Percentiles rank a stretch among this genome's conserved stretches.
Conservation (phyloP, 2,888 invertebrate species). For the Syrphus vitripennis region DNA sequence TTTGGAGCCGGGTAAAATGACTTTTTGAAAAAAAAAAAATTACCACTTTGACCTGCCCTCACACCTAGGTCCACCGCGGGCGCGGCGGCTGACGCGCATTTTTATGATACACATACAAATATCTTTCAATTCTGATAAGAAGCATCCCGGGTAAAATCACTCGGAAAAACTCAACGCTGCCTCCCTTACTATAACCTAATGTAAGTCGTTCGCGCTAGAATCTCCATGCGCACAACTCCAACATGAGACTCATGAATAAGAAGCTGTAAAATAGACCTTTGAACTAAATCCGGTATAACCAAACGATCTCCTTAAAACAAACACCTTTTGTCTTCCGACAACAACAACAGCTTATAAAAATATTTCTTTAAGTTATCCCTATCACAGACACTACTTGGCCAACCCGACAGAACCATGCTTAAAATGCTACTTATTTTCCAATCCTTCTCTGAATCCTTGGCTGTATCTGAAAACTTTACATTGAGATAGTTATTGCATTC, state of each 20-base stretch:
- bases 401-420: neutral
- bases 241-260: constrained; percentile 16
- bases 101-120: too few species aligned
- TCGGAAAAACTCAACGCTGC: too few species aligned
- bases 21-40: too few species aligned
- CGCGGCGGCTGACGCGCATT: too few species aligned
- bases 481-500: neutral
- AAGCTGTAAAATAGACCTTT: neutral
- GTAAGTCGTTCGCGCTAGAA: neutral
- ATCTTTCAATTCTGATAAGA: too few species aligned
- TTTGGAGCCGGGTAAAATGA: too few species aligned
- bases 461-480: neutral
- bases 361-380: neutral
- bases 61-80: too few species aligned
- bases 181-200: too few species aligned
- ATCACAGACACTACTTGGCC: neutral
- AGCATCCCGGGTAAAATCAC: too few species aligned
- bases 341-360: constrained; percentile 1
- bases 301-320: constrained; percentile 32
- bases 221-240: constrained; percentile 12
- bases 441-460: neutral
- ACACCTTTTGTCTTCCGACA: neutral
- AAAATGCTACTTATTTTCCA: neutral
- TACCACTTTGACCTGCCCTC: too few species aligned
- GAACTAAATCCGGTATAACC: neutral